Evolutionary conservation across 2,888 invertebrate genomes (phyloP).

Genomic region (Erpobdella octoculata): DNA sequence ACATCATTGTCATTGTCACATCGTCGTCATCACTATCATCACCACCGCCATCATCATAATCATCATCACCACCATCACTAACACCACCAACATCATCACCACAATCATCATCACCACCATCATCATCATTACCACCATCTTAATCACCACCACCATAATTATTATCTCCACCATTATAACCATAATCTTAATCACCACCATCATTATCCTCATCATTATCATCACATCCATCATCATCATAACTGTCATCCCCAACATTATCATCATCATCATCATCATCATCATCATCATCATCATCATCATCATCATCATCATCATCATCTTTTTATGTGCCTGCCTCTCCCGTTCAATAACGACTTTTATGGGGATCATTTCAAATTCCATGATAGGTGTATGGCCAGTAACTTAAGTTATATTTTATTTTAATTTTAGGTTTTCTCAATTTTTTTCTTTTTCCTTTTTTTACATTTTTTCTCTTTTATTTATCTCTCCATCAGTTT

Average conservation of each 20-base stretch:
- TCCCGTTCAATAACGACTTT: too few species aligned
- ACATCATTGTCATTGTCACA: too few species aligned
- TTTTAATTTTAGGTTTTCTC: too few species aligned
- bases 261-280: neutral
- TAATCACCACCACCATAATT: neutral
- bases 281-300: conserved; percentile 5
- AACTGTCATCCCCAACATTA: neutral
- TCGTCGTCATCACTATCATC: neutral
- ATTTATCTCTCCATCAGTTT: too few species aligned
- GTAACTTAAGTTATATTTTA: too few species aligned
- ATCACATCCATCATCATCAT: neutral
- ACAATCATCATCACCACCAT: too few species aligned
- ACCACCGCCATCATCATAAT: neutral
- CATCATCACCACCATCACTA: neutral
- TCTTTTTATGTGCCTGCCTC: too few species aligned
- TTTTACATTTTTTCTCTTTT: too few species aligned
- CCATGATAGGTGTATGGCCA: too few species aligned
- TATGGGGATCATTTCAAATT: too few species aligned
- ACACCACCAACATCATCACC: neutral
- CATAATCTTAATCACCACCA: neutral
- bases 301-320: neutral
- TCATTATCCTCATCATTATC: neutral
- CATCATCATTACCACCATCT: too few species aligned
- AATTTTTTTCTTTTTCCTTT: too few species aligned
- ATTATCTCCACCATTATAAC: neutral